Evolutionary conservation across 1,140 invertebrate genomes (phyloP).

Genomic region (Cyrtorhinus lividipennis): DNA sequence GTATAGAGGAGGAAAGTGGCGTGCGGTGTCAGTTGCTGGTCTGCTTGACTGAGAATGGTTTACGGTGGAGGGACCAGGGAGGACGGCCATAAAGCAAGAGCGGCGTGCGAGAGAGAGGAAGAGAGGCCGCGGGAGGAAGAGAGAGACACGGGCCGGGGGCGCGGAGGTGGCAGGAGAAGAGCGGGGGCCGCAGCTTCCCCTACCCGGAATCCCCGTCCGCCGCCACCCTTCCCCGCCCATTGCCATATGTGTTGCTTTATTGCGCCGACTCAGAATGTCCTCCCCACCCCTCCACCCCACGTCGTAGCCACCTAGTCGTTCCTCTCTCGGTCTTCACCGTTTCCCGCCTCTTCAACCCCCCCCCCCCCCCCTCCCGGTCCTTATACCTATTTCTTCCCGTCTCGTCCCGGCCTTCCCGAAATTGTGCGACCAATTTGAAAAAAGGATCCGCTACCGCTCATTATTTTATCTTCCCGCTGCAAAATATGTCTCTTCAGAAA

Average conservation of each 20-base stretch:
- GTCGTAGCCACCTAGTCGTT: neutral
- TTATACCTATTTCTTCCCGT: neutral
- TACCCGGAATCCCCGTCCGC: neutral
- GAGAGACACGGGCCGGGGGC: neutral
- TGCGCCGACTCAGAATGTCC: neutral
- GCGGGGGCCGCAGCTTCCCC: neutral
- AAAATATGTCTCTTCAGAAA: too few species aligned
- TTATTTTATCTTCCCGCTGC: too few species aligned
- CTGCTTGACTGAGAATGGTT: constrained; percentile 9
- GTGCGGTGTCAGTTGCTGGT: constrained; percentile 9
- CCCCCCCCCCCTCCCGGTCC: neutral
- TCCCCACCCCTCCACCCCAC: neutral
- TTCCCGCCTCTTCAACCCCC: neutral
- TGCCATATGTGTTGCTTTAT: constrained; percentile 8
- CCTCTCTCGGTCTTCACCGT: neutral
- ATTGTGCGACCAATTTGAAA: neutral
- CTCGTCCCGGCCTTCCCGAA: neutral
- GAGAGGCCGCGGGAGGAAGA: neutral
- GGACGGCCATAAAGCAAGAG: constrained; percentile 9
- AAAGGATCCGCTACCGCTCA: too few species aligned
- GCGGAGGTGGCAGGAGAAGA: neutral
- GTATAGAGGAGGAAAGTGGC: neutral
- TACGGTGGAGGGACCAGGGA: constrained; percentile 3
- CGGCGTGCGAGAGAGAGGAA: neutral
- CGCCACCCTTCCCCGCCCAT: neutral